These are phyloP conservation scores for Taphrorychus bicolor DNA, from an alignment of 2,888 invertebrate genomes.

Conservation along the genomic window DNA sequence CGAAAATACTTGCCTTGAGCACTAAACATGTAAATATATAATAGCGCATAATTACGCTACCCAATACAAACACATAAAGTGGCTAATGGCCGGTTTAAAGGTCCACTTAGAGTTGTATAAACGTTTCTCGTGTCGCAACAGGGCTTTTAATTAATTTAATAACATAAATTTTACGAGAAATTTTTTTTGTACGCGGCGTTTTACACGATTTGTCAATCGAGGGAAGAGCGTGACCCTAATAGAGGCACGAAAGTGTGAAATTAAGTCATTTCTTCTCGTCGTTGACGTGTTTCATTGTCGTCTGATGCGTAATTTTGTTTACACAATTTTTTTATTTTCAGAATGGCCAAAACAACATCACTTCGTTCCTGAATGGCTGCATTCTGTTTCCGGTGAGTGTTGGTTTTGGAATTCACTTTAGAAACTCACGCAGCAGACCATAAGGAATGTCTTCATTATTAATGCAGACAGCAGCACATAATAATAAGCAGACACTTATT, in stretches of 20 bases:
- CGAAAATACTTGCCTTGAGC: background rate
- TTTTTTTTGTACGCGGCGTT: background rate
- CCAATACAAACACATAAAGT: background rate
- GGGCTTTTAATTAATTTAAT: background rate
- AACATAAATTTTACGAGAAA: background rate
- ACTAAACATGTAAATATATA: background rate
- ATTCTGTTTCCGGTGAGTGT: no score
- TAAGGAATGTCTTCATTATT: no score
- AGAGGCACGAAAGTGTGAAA: background rate
- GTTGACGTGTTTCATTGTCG: background rate
- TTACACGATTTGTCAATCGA: background rate
- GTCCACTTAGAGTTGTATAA: background rate
- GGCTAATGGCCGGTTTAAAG: background rate
- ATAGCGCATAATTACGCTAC: background rate
- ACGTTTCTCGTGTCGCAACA: background rate
- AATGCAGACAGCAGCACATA: no score
- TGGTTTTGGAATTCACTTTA: no score
- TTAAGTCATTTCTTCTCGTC: background rate
- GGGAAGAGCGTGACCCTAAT: background rate
- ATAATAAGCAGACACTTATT: no score
- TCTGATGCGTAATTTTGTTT: no score
- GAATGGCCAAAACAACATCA: no score
- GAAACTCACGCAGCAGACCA: no score
- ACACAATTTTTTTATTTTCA: background rate
- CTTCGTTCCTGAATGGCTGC: no score